Conservation (phyloP, 2,113 vertebrate species). For the Megaptera novaeangliae region DNA sequence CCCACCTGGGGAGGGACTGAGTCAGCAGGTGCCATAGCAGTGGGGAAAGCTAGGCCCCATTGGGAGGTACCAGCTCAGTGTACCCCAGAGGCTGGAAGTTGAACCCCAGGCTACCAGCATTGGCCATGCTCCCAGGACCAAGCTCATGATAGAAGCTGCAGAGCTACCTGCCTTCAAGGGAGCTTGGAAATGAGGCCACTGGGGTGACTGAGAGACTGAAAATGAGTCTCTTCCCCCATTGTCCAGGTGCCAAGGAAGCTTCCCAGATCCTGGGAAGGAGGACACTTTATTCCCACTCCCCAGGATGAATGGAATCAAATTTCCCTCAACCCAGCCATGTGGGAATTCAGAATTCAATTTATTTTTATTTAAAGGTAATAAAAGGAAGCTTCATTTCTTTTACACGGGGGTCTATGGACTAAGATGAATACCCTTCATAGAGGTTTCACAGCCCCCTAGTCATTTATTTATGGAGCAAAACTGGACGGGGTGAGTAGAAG, state of each 20-base stretch:
- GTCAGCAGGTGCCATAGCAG: neutral
- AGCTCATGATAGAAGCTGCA: neutral
- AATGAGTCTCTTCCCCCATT: neutral
- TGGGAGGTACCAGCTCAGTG: neutral
- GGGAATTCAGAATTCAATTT: constrained; percentile 55
- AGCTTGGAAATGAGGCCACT: neutral
- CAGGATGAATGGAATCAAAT: neutral
- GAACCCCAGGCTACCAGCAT: neutral
- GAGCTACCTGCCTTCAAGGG: neutral
- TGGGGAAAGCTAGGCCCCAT: neutral
- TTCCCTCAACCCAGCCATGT: constrained; percentile 3
- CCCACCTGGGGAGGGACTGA: neutral
- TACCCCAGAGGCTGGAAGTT: neutral
- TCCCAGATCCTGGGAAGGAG: neutral
- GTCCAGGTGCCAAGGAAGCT: neutral
- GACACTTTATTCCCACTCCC: neutral
- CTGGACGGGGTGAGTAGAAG: constrained; percentile 27
- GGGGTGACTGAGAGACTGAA: neutral
- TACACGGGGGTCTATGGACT: neutral
- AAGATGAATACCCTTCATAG: constrained; percentile 38
- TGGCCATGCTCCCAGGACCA: neutral
- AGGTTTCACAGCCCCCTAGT: constrained; percentile 39
- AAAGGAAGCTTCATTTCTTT: constrained; percentile 53
- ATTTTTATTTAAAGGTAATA: constrained; percentile 65
- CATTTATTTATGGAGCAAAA: constrained; percentile 70